These are phyloP conservation scores for Phocoena phocoena DNA, from an alignment of 2,113 vertebrate species.

Conservation along the genomic window DNA sequence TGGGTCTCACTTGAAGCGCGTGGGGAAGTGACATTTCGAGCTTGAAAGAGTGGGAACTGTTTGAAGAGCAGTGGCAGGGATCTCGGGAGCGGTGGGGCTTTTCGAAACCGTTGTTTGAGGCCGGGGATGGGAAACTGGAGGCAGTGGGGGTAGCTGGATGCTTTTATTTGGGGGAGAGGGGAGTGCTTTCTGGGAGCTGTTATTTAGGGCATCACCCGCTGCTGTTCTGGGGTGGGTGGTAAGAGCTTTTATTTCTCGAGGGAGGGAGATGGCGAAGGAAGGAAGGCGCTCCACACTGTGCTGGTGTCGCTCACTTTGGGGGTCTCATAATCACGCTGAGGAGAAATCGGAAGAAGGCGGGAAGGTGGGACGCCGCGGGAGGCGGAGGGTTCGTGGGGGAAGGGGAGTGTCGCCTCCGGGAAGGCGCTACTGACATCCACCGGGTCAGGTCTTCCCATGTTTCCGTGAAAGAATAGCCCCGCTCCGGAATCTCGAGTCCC, in stretches of 20 bases:
- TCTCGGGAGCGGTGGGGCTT: background rate
- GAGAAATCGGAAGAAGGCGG: background rate
- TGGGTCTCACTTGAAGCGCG: background rate
- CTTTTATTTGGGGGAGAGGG: conserved; percentile 47
- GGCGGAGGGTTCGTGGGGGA: background rate
- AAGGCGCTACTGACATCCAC: conserved; percentile 33
- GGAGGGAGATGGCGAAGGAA: background rate
- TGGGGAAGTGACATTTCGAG: conserved; percentile 13
- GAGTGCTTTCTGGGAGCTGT: conserved; percentile 23
- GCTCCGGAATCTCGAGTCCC: background rate
- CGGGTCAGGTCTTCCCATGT: background rate
- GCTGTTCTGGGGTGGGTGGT: conserved; percentile 49
- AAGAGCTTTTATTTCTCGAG: background rate
- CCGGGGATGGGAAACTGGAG: background rate
- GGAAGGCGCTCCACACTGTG: background rate
- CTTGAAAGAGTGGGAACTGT: background rate
- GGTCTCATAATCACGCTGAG: background rate
- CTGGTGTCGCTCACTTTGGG: background rate
- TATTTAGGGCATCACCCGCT: conserved; percentile 61
- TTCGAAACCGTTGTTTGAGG: conserved; percentile 30
- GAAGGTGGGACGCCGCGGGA: background rate
- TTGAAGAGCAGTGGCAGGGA: background rate
- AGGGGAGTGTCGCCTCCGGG: background rate
- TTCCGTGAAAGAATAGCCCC: background rate
- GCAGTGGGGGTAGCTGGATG: background rate